These are phyloP conservation scores for Hydrotaea diabolus DNA, from an alignment of 2,888 invertebrate species.

Conservation along the genomic window DNA sequence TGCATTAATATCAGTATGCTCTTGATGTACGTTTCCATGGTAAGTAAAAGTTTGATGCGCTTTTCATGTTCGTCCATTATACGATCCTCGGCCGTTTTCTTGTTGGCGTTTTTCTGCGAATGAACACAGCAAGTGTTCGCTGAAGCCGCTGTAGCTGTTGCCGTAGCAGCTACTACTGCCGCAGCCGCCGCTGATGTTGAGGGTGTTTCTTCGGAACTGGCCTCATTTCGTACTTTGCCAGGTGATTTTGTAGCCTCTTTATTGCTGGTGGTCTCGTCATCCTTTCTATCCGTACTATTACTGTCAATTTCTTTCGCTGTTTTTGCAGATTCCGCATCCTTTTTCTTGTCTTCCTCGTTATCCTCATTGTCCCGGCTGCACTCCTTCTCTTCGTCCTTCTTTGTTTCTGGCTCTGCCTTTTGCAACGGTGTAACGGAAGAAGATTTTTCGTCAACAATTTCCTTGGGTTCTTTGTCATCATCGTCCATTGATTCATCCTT, in stretches of 20 bases:
- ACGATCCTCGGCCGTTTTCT: slow-evolving; percentile 76
- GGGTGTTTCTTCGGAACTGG: slow-evolving; percentile 64
- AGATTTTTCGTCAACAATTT: slow-evolving; percentile 25
- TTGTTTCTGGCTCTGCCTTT: neutral
- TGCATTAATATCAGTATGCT: slow-evolving; percentile 79
- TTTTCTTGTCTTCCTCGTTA: neutral
- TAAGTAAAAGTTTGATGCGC: slow-evolving; percentile 76
- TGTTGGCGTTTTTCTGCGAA: slow-evolving; percentile 71
- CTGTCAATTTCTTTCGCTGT: slow-evolving; percentile 30
- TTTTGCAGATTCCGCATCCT: neutral
- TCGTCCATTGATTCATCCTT: slow-evolving; percentile 44
- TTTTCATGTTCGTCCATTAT: slow-evolving; percentile 77
- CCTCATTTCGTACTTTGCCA: slow-evolving; percentile 54
- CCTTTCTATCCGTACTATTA: slow-evolving; percentile 58
- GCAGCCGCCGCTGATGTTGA: slow-evolving; percentile 54
- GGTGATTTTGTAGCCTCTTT: slow-evolving; percentile 53
- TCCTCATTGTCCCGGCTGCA: neutral
- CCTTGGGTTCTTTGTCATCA: slow-evolving; percentile 47
- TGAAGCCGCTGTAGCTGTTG: slow-evolving; percentile 67
- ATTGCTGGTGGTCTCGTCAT: slow-evolving; percentile 43
- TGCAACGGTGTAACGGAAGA: neutral
- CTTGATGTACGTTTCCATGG: slow-evolving; percentile 80
- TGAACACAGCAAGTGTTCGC: slow-evolving; percentile 59
- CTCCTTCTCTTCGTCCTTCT: neutral
- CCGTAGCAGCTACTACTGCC: slow-evolving; percentile 60